Base-by-base conservation (phyloP, 2,113 vertebrate genomes). In the Apteryx mantelli region DNA sequence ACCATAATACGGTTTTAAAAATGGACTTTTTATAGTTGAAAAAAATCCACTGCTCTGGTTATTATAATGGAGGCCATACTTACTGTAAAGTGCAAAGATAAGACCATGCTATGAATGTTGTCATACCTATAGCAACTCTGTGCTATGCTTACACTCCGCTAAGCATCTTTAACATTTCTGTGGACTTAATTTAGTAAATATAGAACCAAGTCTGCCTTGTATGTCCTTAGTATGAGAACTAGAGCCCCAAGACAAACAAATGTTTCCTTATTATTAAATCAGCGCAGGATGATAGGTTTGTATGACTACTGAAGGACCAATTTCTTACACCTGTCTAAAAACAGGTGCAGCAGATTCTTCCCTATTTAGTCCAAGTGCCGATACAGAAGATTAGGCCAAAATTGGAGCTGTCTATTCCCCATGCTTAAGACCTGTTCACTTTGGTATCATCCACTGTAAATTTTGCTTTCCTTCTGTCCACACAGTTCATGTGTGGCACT, bases 401-500 rank as follows among this genome's bases (percentile, higher is more conserved):
- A 36, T 22, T 68, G 16, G 11, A 93, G 16, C 55, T 78, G n/a
- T 26, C 30, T 60, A 6, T 69, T 91, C 19, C 19, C 17, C 14
- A 4, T 68, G 63, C 32, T 26, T 56, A 36, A 40, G 30, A 58
- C 17, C 8, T 42, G 11, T 69, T n/a, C 7, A 9, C 40, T 46
- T 86, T 42, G 70, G 28, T 81, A 25, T 36, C 2, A 21, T 24
- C 14, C 5, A 10, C 18, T 76, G 36, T 30, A 66, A 65, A 63
- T 53, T 48, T 9, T 78, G 34, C 9, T 58, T 55, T 66, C 76
- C 30, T 61, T 63, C 48, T 53, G 69, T 70, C 40, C 0, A 0
- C 0, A 0, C 16, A 38, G 28, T 73, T 32, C 5, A 2, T 4
- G 18, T 34, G 48, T n/a, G 24, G 10, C 61, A 40, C 16, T 19